Conservation (phyloP, 2,888 invertebrate species). For the Artemia sinica region DNA sequence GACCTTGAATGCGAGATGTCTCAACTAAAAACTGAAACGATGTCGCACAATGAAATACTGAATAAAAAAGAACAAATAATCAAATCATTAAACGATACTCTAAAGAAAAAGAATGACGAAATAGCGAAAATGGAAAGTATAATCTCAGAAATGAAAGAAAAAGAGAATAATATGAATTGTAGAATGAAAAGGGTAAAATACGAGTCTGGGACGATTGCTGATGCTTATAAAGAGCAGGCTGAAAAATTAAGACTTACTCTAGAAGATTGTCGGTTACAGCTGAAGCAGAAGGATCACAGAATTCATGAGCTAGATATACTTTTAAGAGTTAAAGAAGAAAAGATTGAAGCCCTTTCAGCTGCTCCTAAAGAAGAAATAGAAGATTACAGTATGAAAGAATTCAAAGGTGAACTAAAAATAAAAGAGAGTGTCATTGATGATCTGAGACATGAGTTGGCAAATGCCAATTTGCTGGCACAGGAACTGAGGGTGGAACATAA, state of each 20-base stretch:
- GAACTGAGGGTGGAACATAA: constrained; percentile 4
- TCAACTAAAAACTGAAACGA: constrained; percentile 10
- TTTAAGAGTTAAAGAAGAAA: background rate
- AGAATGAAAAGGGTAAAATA: background rate
- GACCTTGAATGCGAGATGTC: constrained; percentile 2
- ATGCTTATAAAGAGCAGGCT: background rate
- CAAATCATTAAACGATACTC: background rate
- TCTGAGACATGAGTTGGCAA: constrained; percentile 15
- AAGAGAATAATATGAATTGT: background rate
- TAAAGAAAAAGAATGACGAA: constrained; percentile 16
- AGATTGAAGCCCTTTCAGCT: background rate
- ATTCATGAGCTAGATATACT: background rate
- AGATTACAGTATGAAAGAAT: constrained; percentile 30
- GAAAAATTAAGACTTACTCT: background rate
- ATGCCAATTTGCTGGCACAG: background rate
- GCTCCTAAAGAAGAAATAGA: constrained; percentile 7
- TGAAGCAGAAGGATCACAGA: constrained; percentile 16
- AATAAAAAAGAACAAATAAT: background rate
- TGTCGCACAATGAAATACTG: background rate
- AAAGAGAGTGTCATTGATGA: constrained; percentile 17
- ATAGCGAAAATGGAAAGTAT: background rate
- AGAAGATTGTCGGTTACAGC: background rate
- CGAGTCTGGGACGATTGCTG: background rate
- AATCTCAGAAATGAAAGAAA: background rate
- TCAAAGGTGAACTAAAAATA: constrained; percentile 41